Evolutionary conservation across 2,113 vertebrate species (phyloP), one percentile per base, ranked within the genome.

Genomic region (Trochalopteron elliotii): DNA sequence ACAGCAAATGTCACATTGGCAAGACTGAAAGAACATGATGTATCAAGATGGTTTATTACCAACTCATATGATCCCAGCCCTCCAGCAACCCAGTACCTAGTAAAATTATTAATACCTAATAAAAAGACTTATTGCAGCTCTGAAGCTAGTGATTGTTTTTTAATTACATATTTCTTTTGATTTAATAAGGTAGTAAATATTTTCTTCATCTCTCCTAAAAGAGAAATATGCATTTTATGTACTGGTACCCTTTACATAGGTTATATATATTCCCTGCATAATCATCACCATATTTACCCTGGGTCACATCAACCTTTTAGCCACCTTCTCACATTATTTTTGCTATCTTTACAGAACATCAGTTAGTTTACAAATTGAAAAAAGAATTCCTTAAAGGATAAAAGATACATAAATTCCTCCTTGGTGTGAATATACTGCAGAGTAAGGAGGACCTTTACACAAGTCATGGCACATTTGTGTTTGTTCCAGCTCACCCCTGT

Each of bases 171-270:
- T 90, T 98, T 96, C 91, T 92, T 96, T 97, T 96, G 76, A 94
- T 95, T 97, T 97, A 97, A 97, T 96, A 94, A 93, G 47, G 77
- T 91, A 95, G 76, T 96, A 98, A 97, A 97, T 97, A 97, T 90
- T 97, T 97, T 91, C 94, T 95, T 97, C 93, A 91, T 97, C 96
- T 96, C 96, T 97, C 83, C 97, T 97, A 96, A 97, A 98, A 97
- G 94, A 90, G 72, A 96, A 94, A 95, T 87, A 95, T 80, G 42
- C 45, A 90, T 84, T 91, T 89, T 83, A 93, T 87, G 39, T 89
- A 89, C 78, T 86, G 67, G 56, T 90, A 75, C 30, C 37, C 83
- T 89, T 90, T 84, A 63, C 55, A 19, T 37, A 79, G 17, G 71
- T 85, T 96, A 93, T 87, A 95, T 94, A 84, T 96, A 79, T 82